A percentile compares a stretch with the other conserved stretches of the same genome.
phyloP scores from a whole-genome alignment of 2,888 invertebrate species.

The Stenurella melanura region DNA sequence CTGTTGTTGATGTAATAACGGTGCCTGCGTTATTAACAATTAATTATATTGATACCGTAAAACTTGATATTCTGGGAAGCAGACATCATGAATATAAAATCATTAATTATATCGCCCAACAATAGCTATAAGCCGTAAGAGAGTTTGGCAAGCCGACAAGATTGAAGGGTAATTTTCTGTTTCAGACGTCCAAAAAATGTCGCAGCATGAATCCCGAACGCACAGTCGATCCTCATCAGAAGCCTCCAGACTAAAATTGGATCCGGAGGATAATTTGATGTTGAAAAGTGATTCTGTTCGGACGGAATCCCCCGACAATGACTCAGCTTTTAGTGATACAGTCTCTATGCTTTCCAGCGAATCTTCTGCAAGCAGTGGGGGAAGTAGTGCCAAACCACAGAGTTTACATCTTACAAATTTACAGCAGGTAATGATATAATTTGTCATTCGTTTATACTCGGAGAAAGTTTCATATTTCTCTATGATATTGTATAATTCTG shows the following conservation, averaged over 20 bases:
- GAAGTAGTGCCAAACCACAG: slow-evolving; percentile 78
- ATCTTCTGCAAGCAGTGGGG: slow-evolving; percentile 94
- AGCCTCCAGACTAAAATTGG: slow-evolving; percentile 70
- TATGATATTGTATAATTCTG: too few relatives aligned
- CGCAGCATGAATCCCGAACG: slow-evolving; percentile 69
- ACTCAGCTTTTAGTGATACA: slow-evolving; percentile 98
- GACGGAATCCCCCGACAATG: slow-evolving; percentile 97
- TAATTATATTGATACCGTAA: slow-evolving; percentile 6
- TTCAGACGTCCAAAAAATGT: slow-evolving; percentile 69
- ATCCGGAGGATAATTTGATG: slow-evolving; percentile 68
- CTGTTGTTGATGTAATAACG: background rate
- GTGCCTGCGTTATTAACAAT: background rate
- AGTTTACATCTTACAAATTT: slow-evolving; percentile 66
- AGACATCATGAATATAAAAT: slow-evolving; percentile 12
- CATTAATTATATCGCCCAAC: slow-evolving; percentile 4
- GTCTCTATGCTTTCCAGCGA: slow-evolving; percentile 94
- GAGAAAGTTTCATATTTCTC: too few relatives aligned
- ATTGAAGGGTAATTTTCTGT: slow-evolving; percentile 28
- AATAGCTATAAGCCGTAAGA: background rate
- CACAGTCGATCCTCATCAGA: slow-evolving; percentile 73
- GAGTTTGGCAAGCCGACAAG: background rate
- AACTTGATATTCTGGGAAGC: background rate
- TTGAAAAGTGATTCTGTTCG: slow-evolving; percentile 74
- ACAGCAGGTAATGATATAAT: slow-evolving; percentile 56
- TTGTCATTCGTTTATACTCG: background rate